Evolutionary conservation across 2,113 vertebrate species (phyloP).

Genomic region (Climacteris rufus): DNA sequence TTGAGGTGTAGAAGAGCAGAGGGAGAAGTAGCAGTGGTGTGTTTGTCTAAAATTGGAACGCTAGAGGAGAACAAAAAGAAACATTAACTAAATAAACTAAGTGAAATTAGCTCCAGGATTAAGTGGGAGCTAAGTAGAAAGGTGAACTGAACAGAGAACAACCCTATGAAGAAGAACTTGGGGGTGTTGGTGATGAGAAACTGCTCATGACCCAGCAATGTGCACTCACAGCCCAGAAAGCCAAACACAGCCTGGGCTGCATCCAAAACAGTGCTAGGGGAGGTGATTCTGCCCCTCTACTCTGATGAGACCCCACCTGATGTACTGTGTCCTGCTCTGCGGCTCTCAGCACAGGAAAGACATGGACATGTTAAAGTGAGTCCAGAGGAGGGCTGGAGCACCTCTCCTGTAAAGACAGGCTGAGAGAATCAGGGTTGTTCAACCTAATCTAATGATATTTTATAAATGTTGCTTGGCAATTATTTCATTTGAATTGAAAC

Average conservation of each 20-base stretch:
- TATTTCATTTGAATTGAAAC: neutral
- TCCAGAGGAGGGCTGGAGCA: neutral
- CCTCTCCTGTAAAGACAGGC: neutral
- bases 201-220: neutral
- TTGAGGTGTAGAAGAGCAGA: neutral
- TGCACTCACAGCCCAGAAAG: neutral
- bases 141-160: neutral
- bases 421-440: neutral
- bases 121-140: neutral
- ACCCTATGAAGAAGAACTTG: neutral
- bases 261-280: neutral
- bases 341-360: neutral
- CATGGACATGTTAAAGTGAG: rapidly evolving
- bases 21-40: neutral
- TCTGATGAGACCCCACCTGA: neutral
- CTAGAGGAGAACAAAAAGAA: neutral
- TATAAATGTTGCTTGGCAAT: neutral
- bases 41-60: neutral
- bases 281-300: neutral
- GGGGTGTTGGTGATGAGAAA: neutral
- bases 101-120: neutral
- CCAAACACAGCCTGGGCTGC: neutral
- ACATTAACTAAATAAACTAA: neutral
- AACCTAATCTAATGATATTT: neutral
- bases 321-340: neutral